Conservation (phyloP, 2,797 vertebrate species). For the Peromyscus aztecus region DNA sequence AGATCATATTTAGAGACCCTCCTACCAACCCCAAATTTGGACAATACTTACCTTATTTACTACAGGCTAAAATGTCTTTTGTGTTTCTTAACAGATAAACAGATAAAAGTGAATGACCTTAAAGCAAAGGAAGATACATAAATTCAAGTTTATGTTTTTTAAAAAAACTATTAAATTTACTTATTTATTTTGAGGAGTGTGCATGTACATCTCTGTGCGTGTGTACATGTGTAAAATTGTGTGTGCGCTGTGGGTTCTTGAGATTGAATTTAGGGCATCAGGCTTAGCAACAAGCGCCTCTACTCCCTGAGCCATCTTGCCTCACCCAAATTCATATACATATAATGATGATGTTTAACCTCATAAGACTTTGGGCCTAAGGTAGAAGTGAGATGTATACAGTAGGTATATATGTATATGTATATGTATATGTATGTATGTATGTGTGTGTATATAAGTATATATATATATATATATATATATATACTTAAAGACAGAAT, state of each 20-base stretch:
- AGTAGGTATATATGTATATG: neutral
- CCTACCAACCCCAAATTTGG: neutral
- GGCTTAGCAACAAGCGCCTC: neutral
- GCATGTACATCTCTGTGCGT: neutral
- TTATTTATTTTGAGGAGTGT: neutral
- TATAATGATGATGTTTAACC: neutral
- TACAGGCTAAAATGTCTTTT: neutral
- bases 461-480: neutral
- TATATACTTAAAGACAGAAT: neutral
- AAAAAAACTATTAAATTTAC: neutral
- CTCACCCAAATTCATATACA: neutral
- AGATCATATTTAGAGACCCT: neutral
- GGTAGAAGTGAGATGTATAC: neutral
- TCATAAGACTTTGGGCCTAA: neutral
- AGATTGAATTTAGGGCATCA: neutral
- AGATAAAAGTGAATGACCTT: neutral
- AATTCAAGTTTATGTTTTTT: neutral
- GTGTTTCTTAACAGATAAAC: neutral
- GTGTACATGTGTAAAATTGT: neutral
- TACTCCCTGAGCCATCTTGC: neutral
- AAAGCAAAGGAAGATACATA: neutral
- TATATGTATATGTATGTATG: neutral
- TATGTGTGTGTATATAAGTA: neutral
- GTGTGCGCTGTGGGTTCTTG: neutral
- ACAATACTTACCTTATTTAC: slow-evolving; percentile 23